Conservation (phyloP, 2,888 invertebrate genomes). For the Sthenelais limicola region DNA sequence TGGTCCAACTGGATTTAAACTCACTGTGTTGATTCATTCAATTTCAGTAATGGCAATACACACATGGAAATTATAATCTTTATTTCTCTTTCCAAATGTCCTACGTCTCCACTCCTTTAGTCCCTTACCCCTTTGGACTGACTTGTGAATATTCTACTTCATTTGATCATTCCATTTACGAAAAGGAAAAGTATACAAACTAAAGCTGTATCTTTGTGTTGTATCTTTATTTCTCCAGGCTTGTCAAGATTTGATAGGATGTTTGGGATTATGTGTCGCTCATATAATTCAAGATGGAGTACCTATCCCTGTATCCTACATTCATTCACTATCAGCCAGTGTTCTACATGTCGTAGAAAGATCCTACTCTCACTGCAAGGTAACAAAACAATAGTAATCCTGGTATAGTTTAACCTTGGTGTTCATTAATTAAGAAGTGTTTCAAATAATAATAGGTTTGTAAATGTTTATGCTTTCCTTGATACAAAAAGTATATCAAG, state of each 20-base stretch:
- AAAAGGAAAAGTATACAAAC: no score
- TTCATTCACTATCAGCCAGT: slow-evolving; percentile 20
- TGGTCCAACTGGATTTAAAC: no score
- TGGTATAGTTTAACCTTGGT: background rate
- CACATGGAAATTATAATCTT: no score
- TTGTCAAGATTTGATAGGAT: slow-evolving; percentile 13
- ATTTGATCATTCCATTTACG: background rate
- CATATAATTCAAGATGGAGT: slow-evolving; percentile 6
- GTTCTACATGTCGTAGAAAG: slow-evolving; percentile 16
- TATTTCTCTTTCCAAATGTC: background rate
- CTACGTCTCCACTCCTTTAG: background rate
- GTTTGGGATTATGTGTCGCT: slow-evolving; percentile 10
- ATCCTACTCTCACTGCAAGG: slow-evolving; percentile 35
- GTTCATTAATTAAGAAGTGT: background rate
- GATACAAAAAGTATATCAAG: background rate
- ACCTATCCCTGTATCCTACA: background rate
- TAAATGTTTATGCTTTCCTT: background rate
- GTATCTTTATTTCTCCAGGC: background rate
- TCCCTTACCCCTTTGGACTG: background rate
- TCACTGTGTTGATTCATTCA: no score
- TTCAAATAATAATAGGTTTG: background rate
- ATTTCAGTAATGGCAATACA: no score
- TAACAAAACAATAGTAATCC: background rate
- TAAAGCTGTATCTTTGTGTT: background rate
- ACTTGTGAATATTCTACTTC: background rate